Evolutionary conservation across 2,888 invertebrate genomes (phyloP).

Genomic region (Stratiomys singularior): DNA sequence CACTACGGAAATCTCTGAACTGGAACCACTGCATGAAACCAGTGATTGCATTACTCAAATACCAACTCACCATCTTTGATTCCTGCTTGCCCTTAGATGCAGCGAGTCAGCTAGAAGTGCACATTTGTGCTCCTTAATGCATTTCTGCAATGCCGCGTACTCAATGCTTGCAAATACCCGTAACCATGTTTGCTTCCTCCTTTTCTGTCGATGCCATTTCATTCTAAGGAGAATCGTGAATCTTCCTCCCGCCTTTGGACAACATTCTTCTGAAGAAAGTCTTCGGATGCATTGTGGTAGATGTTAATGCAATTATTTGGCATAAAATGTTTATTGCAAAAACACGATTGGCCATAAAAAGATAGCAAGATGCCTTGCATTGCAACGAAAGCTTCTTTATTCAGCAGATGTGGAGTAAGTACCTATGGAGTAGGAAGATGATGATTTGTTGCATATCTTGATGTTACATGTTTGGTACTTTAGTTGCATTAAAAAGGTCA

Average conservation of each 20-base stretch:
- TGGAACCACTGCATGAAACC: not conserved
- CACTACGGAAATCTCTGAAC: not conserved
- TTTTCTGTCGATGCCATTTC: not conserved
- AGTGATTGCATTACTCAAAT: conserved; percentile 3
- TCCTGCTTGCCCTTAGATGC: not conserved
- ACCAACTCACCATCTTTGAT: not conserved
- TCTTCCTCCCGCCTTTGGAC: not conserved
- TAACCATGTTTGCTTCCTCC: not conserved
- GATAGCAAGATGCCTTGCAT: not conserved
- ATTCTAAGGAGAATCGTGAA: conserved; percentile 12
- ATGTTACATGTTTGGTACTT: not conserved
- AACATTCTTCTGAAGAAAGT: conserved; percentile 25
- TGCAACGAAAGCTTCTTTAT: not conserved
- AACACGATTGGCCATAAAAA: conserved; percentile 24
- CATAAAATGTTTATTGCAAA: conserved; percentile 14
- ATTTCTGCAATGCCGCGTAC: not conserved
- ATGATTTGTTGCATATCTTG: conserved; percentile 20
- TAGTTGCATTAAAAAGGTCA: not conserved
- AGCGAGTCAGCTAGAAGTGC: too few relatives aligned
- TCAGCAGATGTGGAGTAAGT: conserved; percentile 7
- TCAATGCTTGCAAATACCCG: not conserved
- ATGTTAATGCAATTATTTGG: not conserved
- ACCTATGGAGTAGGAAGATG: not conserved
- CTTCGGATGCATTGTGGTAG: not conserved
- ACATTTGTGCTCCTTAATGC: not conserved